These are phyloP conservation scores for Arion vulgaris DNA, from an alignment of 1,140 invertebrate genomes.

Conservation along the genomic window DNA sequence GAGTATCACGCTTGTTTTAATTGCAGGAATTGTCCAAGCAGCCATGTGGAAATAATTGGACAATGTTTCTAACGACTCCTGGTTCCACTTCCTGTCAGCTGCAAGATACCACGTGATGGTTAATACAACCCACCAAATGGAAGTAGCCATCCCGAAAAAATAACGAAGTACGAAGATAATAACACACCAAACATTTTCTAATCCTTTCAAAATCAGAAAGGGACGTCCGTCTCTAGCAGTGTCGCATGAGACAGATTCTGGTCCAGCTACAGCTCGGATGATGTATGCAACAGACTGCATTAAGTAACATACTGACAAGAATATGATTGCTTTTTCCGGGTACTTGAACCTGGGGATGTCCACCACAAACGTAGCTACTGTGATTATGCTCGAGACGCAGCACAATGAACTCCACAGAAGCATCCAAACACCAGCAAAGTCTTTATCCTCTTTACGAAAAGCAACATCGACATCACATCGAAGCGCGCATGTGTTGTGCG, in stretches of 20 bases:
- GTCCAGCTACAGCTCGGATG: conserved; percentile 85
- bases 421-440: conserved; percentile 77
- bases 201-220: conserved; percentile 79
- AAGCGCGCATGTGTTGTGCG: conserved; percentile 69
- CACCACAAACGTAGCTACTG: conserved; percentile 74
- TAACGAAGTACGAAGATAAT: conserved; percentile 91
- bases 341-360: conserved; percentile 91
- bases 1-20: conserved; percentile 91
- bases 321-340: conserved; percentile 98
- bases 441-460: conserved; percentile 73
- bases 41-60: conserved; percentile 97
- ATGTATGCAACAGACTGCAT: conserved; percentile 96
- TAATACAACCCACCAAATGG: conserved; percentile 98
- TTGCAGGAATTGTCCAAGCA: conserved; percentile 94
- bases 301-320: conserved; percentile 96
- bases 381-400: conserved; percentile 69
- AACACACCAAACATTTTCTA: conserved; percentile 86
- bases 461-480: conserved; percentile 68
- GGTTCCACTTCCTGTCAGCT: conserved; percentile 98
- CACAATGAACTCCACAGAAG: conserved; percentile 75
- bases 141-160: conserved; percentile 97
- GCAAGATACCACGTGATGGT: conserved; percentile 98
- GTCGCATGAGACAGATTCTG: conserved; percentile 88
- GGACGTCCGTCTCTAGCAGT: conserved; percentile 56
- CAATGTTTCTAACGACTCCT: conserved; percentile 97